These are phyloP conservation scores for Drosophila nigrodunni DNA, from an alignment of 1,140 invertebrate species.

Conservation along the genomic window DNA sequence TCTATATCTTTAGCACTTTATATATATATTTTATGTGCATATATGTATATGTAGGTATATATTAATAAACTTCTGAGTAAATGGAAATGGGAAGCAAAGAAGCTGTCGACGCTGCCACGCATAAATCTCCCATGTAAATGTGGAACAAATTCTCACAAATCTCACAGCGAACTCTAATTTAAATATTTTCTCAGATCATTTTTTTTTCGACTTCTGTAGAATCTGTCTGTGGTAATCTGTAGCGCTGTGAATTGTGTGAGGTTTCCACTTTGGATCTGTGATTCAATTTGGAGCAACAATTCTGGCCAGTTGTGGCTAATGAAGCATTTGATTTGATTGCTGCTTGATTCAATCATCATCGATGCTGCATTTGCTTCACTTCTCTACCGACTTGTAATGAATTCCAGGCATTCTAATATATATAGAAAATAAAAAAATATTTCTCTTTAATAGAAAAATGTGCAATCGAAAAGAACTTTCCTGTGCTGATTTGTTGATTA, in stretches of 20 bases:
- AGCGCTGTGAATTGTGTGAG: slow-evolving; percentile 45
- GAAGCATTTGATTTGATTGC: slow-evolving; percentile 29
- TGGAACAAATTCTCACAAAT: slow-evolving; percentile 66
- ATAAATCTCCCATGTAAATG: slow-evolving; percentile 80
- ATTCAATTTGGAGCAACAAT: slow-evolving; percentile 14
- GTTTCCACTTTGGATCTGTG: slow-evolving; percentile 27
- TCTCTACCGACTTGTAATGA: slow-evolving; percentile 19
- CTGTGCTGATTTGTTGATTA: slow-evolving; percentile 34
- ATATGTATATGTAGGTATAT: slow-evolving; percentile 17
- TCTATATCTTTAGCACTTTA: slow-evolving; percentile 49
- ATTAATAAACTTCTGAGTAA: slow-evolving; percentile 70
- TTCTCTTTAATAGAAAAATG: neutral
- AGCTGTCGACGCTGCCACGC: slow-evolving; percentile 55
- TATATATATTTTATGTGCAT: slow-evolving; percentile 50
- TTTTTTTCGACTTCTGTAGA: slow-evolving; percentile 24
- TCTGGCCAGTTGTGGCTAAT: slow-evolving; percentile 21
- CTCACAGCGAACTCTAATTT: slow-evolving; percentile 30
- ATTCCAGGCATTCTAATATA: slow-evolving; percentile 22
- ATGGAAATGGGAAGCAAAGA: slow-evolving; percentile 31
- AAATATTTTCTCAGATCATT: slow-evolving; percentile 31
- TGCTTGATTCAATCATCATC: slow-evolving; percentile 35
- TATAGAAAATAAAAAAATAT: slow-evolving; percentile 1
- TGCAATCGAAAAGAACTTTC: slow-evolving; percentile 58
- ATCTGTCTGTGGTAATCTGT: slow-evolving; percentile 41
- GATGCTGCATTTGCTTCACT: neutral